phyloP scores from a whole-genome alignment of 2,797 vertebrate genomes.

The Threskiornis aethiopicus region DNA sequence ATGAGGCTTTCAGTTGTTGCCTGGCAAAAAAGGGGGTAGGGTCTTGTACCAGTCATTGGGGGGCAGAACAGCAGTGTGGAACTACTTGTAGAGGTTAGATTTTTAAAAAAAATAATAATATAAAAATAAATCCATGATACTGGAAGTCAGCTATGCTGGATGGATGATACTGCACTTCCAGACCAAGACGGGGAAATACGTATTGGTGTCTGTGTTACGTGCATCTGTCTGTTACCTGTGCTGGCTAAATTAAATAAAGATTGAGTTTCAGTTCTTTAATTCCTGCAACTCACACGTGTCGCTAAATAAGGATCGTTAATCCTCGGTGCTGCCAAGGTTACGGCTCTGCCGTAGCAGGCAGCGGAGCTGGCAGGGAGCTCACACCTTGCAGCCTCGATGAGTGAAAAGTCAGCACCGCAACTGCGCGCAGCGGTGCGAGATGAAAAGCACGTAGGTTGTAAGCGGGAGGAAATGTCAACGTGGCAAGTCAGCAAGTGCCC shows the following conservation, averaged over 20 bases:
- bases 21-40: neutral
- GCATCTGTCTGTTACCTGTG: neutral
- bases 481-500: neutral
- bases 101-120: neutral
- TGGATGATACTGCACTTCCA: neutral
- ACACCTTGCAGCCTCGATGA: neutral
- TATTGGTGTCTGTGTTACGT: neutral
- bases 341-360: neutral
- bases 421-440: rapidly evolving
- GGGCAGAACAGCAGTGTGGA: neutral
- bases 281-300: neutral
- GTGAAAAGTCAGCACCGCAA: rapidly evolving
- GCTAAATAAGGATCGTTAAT: neutral
- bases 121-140: neutral
- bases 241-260: neutral
- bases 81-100: neutral
- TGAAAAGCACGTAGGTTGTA: neutral
- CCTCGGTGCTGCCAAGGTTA: neutral
- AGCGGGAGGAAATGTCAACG: neutral
- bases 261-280: neutral
- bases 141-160: neutral
- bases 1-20: neutral
- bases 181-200: neutral
- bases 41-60: neutral
- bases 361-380: neutral